Percentiles rank a stretch among this genome's conserved stretches.
phyloP scores from a whole-genome alignment of 2,113 vertebrate species.

The Oxygymnocypris stewartii region DNA sequence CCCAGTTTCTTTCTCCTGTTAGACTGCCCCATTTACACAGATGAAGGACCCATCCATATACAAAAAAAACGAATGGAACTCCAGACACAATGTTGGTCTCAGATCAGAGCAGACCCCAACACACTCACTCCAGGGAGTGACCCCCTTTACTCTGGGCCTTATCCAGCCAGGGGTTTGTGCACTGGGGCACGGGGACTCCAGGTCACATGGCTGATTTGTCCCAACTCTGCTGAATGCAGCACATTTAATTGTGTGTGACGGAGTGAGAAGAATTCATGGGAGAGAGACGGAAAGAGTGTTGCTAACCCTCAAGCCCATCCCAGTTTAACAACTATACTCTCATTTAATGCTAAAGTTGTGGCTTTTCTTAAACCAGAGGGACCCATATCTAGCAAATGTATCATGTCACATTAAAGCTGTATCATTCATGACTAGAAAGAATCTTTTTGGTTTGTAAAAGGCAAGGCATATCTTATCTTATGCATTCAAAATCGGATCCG shows the following conservation, averaged over 20 bases:
- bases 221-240: conserved; percentile 72
- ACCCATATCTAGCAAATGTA: neutral
- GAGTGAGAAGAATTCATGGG: conserved; percentile 51
- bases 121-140: conserved; percentile 15
- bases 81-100: neutral
- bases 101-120: neutral
- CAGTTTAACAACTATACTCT: neutral
- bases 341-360: neutral
- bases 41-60: conserved; percentile 6
- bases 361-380: neutral
- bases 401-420: neutral
- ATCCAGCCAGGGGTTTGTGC: neutral
- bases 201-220: conserved; percentile 74
- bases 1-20: neutral
- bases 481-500: neutral
- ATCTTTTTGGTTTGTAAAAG: neutral
- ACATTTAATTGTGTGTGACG: conserved; percentile 74
- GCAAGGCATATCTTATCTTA: neutral
- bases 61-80: conserved; percentile 5
- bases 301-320: neutral
- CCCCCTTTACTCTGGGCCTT: neutral
- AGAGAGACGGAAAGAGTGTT: conserved; percentile 10
- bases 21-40: conserved; percentile 12
- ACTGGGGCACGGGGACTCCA: conserved; percentile 41
- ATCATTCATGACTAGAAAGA: neutral